Evolutionary conservation across 2,797 vertebrate species (phyloP).

Genomic region (Melopsittacus undulatus): DNA sequence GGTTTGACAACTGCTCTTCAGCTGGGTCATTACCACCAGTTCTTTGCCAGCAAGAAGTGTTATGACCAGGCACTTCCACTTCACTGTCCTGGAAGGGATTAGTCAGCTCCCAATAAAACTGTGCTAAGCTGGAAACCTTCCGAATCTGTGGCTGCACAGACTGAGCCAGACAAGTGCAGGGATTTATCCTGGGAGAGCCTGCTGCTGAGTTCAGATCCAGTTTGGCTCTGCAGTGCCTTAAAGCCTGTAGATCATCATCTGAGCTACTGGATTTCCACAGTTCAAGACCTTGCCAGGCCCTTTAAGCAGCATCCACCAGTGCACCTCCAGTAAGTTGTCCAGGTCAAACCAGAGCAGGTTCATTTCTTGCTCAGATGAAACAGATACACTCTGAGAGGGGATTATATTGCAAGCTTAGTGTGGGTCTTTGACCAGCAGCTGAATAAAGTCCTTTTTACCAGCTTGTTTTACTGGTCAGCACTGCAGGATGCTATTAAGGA

Average conservation of each 20-base stretch:
- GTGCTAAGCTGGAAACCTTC: not conserved
- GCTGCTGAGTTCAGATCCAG: not conserved
- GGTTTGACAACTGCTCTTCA: not conserved
- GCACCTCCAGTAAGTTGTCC: not conserved
- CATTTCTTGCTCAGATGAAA: not conserved
- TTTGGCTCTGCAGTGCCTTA: not conserved
- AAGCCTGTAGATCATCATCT: not conserved
- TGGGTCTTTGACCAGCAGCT: not conserved
- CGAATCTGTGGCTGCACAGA: not conserved
- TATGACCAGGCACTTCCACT: constrained; percentile 16
- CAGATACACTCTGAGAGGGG: not conserved
- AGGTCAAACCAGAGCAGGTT: not conserved
- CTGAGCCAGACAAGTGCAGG: not conserved
- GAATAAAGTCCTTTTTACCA: not conserved
- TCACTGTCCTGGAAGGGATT: not conserved
- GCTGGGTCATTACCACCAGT: not conserved
- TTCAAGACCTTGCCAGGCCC: not conserved
- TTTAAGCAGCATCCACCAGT: not conserved
- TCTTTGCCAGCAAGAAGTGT: not conserved
- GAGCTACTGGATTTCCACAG: not conserved
- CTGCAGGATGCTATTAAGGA: not conserved
- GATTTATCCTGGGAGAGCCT: not conserved
- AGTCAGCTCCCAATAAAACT: not conserved
- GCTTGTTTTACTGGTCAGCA: not conserved
- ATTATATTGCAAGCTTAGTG: not conserved